Percentiles rank a stretch among this genome's conserved stretches.
Evolutionary conservation across 2,888 invertebrate genomes (phyloP).

Genomic region (Phalangium opilio): DNA sequence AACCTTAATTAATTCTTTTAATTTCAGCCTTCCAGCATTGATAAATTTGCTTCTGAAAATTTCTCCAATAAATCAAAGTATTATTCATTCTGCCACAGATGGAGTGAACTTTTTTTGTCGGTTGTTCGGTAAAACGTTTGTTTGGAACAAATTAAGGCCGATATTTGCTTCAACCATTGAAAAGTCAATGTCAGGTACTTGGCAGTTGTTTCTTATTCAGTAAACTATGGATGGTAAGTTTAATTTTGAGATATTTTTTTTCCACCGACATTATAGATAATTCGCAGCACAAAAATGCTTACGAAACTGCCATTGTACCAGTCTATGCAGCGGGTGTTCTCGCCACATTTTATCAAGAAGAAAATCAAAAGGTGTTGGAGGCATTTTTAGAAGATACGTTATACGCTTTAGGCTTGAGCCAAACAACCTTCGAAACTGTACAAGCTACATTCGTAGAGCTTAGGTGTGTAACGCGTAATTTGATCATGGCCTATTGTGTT

Average conservation of each 20-base stretch:
- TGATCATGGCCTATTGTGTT: no score
- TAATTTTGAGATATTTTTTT: no score
- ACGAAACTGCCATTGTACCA: conserved; percentile 30
- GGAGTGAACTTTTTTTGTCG: conserved; percentile 44
- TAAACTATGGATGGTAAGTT: no score
- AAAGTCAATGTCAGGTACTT: no score
- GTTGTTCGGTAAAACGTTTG: conserved; percentile 50
- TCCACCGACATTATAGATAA: conserved; percentile 18
- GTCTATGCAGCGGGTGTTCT: conserved; percentile 32
- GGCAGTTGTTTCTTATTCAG: no score
- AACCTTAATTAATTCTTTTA: no score
- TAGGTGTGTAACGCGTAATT: no score
- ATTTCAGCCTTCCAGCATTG: conserved; percentile 40
- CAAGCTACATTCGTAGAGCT: no score
- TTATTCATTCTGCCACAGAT: conserved; percentile 39
- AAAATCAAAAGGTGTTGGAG: conserved; percentile 5
- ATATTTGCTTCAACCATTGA: conserved; percentile 22
- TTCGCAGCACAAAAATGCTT: conserved; percentile 13
- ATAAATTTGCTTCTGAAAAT: conserved; percentile 41
- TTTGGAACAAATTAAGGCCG: conserved; percentile 32
- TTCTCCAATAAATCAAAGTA: conserved; percentile 38
- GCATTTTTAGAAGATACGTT: background rate
- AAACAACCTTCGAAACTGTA: no score
- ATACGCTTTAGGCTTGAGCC: background rate
- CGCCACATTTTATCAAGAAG: conserved; percentile 28